Evolutionary conservation across 2,888 invertebrate species (phyloP).

Genomic region (Dyspetes luteomarginatus): DNA sequence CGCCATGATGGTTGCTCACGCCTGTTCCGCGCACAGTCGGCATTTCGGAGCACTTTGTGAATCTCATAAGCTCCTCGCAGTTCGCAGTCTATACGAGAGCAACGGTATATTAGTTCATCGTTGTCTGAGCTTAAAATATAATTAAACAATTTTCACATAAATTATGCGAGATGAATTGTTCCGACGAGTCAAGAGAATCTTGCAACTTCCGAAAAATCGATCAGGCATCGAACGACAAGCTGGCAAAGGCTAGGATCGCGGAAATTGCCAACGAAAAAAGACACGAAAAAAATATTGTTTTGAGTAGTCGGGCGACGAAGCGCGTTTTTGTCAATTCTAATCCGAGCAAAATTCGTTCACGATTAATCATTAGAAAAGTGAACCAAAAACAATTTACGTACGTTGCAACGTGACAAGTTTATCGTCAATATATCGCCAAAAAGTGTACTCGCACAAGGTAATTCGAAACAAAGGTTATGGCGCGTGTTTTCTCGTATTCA

Average conservation of each 20-base stretch:
- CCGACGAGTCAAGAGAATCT: neutral
- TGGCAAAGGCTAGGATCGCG: neutral
- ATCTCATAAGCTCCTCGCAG: neutral
- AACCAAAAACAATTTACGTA: no score
- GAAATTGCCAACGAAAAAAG: neutral
- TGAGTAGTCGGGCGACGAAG: neutral
- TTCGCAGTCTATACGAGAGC: neutral
- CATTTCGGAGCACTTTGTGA: neutral
- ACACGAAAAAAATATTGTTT: neutral
- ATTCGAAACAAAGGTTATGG: neutral
- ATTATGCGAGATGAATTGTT: neutral
- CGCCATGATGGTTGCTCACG: constrained; percentile 27
- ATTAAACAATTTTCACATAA: neutral
- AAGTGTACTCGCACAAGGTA: no score
- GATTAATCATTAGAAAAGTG: no score
- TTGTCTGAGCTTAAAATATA: neutral
- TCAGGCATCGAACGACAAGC: neutral
- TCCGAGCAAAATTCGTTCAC: neutral
- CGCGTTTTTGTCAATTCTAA: neutral
- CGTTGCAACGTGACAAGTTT: no score
- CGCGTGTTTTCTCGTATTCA: constrained; percentile 27
- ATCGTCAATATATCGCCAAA: no score
- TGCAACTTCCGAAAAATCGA: neutral
- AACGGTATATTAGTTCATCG: neutral
- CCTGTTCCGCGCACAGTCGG: neutral